Percentiles rank a stretch among this genome's conserved stretches.
These are phyloP conservation scores for Timandra comae DNA, from an alignment of 2,888 invertebrate species.

Conservation along the genomic window DNA sequence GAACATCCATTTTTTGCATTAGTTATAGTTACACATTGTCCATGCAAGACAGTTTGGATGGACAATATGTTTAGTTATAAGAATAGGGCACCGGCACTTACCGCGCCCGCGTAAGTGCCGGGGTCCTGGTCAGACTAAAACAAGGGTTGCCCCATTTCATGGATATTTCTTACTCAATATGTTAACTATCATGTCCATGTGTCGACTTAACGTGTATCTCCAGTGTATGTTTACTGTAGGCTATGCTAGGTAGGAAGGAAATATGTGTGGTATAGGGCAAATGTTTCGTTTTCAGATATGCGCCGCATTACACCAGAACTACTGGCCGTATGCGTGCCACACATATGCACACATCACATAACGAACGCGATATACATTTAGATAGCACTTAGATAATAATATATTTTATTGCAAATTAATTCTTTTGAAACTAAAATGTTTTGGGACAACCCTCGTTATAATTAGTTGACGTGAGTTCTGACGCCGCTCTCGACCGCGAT, in stretches of 20 bases:
- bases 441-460: conserved; percentile 77
- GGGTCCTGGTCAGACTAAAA: conserved; percentile 55
- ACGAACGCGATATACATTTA: conserved; percentile 70
- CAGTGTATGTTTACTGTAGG: conserved; percentile 65
- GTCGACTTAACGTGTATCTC: conserved; percentile 67
- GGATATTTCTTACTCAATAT: conserved; percentile 66
- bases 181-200: conserved; percentile 75
- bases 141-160: conserved; percentile 78
- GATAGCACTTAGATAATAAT: conserved; percentile 74
- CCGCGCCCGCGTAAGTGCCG: conserved; percentile 40
- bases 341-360: conserved; percentile 77
- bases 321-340: conserved; percentile 77
- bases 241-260: conserved; percentile 63
- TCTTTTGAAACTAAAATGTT: conserved; percentile 68
- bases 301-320: conserved; percentile 77
- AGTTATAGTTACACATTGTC: conserved; percentile 47
- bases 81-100: conserved; percentile 46
- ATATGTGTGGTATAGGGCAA: conserved; percentile 77
- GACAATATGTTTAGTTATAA: conserved; percentile 48
- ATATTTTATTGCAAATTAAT: conserved; percentile 59
- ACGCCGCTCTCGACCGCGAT: conserved; percentile 70
- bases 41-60: conserved; percentile 34
- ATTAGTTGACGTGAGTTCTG: conserved; percentile 54
- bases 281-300: conserved; percentile 76
- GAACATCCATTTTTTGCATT: conserved; percentile 44